phyloP scores from a whole-genome alignment of 1,140 invertebrate species.

The Drosophila gunungcola region DNA sequence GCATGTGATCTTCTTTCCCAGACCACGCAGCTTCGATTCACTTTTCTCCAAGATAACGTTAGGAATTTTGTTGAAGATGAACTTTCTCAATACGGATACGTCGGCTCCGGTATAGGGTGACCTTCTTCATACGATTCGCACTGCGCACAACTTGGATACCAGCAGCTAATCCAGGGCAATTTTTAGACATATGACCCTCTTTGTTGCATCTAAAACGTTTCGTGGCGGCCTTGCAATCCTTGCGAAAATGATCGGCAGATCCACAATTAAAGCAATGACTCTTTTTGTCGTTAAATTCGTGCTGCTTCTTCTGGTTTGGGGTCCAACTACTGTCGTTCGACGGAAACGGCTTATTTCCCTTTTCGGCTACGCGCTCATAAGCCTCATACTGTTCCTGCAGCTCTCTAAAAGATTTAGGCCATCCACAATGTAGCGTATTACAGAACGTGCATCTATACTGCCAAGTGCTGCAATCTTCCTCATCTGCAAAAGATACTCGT shows the following conservation, averaged over 20 bases:
- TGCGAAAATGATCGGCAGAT: conserved; percentile 1
- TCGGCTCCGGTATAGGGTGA: no score
- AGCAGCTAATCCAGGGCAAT: background rate
- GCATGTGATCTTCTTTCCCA: background rate
- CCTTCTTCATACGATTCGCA: no score
- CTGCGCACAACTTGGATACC: no score
- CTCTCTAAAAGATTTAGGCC: no score
- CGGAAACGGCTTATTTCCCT: no score
- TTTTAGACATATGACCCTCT: background rate
- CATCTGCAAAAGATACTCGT: no score
- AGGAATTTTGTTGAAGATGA: background rate
- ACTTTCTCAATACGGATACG: background rate
- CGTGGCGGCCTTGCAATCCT: background rate
- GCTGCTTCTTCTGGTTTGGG: background rate
- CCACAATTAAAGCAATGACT: conserved; percentile 2
- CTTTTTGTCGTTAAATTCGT: background rate
- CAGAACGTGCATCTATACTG: no score
- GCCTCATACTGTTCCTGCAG: no score
- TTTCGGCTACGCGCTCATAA: no score
- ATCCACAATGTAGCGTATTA: no score
- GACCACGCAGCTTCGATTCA: background rate
- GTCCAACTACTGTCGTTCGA: background rate
- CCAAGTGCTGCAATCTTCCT: no score
- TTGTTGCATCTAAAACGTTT: background rate
- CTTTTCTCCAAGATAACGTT: background rate